phyloP scores from a whole-genome alignment of 2,797 vertebrate genomes.

The Fringilla coelebs region DNA sequence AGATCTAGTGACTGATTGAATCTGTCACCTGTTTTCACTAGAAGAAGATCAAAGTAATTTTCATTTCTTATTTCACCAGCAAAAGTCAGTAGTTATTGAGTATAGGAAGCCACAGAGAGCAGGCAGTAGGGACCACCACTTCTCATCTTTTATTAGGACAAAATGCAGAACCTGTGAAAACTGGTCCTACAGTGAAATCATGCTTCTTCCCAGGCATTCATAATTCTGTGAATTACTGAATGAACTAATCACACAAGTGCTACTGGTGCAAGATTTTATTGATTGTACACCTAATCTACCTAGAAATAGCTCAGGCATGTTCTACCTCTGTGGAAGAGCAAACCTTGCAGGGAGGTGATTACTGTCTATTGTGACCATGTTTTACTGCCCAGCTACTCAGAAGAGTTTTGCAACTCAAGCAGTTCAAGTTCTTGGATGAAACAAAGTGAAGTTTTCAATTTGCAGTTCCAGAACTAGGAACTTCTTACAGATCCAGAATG shows the following conservation, averaged over 20 bases:
- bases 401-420: neutral
- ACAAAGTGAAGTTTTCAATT: neutral
- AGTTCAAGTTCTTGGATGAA: neutral
- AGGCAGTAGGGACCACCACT: neutral
- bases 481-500: neutral
- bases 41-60: neutral
- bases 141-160: neutral
- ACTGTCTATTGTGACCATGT: fast-evolving
- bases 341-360: neutral
- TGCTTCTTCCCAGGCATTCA: neutral
- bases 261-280: neutral
- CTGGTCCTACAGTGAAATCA: neutral
- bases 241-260: neutral
- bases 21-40: neutral
- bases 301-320: neutral
- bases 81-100: neutral
- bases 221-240: neutral
- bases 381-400: neutral
- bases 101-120: fast-evolving
- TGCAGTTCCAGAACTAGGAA: neutral
- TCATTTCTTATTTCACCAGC: neutral
- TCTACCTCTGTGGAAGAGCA: neutral
- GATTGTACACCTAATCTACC: neutral
- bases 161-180: neutral
- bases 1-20: neutral